These are phyloP conservation scores for Lasiurus cinereus DNA, from an alignment of 2,113 vertebrate species.

Conservation along the genomic window DNA sequence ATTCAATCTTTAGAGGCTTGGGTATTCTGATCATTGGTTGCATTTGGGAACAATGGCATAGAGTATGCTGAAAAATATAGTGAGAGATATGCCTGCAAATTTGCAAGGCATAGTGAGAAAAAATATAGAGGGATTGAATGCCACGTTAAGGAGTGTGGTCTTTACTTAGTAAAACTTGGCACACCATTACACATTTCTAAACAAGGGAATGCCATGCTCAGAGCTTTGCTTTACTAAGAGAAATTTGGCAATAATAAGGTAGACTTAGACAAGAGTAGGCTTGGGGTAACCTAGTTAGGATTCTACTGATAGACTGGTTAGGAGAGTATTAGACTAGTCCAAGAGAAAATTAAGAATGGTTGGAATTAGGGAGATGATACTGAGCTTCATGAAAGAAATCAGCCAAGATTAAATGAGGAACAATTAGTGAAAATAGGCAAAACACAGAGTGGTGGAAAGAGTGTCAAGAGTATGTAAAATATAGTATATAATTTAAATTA, in stretches of 20 bases:
- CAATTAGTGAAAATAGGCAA: neutral
- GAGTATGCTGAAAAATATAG: neutral
- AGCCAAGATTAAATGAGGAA: neutral
- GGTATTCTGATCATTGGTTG: neutral
- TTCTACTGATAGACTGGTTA: neutral
- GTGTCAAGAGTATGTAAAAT: neutral
- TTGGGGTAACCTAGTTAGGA: neutral
- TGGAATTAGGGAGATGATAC: neutral
- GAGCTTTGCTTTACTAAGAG: neutral
- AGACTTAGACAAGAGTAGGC: neutral
- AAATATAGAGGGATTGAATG: neutral
- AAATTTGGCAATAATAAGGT: neutral
- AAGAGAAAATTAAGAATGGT: neutral
- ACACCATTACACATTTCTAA: neutral
- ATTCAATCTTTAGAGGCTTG: neutral
- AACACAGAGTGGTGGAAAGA: neutral
- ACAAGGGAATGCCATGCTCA: neutral
- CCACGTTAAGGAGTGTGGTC: neutral
- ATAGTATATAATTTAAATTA: neutral
- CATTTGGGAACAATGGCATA: neutral
- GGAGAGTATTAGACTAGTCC: neutral
- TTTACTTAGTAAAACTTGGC: neutral
- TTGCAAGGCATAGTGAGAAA: neutral
- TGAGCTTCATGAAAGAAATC: neutral
- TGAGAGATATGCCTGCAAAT: neutral